Evolutionary conservation across 2,888 invertebrate genomes (phyloP), one percentile per base, ranked within the genome.

Genomic region (Drosophila acutilabella): DNA sequence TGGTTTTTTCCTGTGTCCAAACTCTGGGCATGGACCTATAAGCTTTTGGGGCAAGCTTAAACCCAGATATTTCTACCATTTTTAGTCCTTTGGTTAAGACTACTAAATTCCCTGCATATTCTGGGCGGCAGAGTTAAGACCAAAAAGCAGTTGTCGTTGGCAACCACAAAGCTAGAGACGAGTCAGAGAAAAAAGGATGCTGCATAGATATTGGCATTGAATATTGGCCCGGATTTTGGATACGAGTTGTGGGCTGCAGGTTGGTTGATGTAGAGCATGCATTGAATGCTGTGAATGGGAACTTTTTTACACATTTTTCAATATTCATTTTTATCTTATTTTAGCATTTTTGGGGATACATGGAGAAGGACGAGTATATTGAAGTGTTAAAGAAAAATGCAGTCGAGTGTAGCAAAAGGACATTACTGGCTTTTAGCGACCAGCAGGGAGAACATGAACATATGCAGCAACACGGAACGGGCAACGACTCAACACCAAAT

Each of bases 311-410:
- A 69, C 61, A 68, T 66, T 71, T 67, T 61, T 61, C 54, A 45
- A 26, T 50, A 18, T 47, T 23, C 50, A 45, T 57, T 38, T 53
- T 54, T 47, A 45, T 44, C 18, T 30, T 16, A 38, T 41, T 50
- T 45, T 48, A 26, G 26, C 26, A 26, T 44, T 70, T 67, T 54
- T 16, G 47, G 71, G 44, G 3, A 36, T 40, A 64, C 45, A 51
- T 40, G n/a, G 51, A 56, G 68, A 61, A 78, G 78, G 68, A 68
- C 79, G 85, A 81, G 81, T 83, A 86, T 81, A 83, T 83, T 88
- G 89, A 86, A 86, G 86, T 86, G 86, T 88, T 86, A 86, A 86
- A 86, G 86, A 86, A 86, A 86, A 86, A 86, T 88, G 78, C 89
- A 86, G 84, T 88, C 86, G 87, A 86, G 86, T 86, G 86, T 86